Conservation (phyloP, 2,797 vertebrate genomes). For the Poeciliopsis infans region DNA sequence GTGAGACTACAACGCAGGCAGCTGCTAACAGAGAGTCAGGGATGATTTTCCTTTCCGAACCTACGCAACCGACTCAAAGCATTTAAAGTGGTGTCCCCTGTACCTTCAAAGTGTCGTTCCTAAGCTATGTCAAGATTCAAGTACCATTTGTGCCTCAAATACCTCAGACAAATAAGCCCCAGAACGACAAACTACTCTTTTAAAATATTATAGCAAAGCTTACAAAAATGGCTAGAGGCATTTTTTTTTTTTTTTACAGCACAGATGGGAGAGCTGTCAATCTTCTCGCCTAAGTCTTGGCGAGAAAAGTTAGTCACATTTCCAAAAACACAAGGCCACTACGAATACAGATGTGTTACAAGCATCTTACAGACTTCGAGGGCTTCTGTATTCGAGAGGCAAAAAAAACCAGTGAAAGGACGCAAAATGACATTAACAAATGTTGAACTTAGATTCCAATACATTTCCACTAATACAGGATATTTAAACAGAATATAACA, state of each 20-base stretch:
- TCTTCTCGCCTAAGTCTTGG: background rate
- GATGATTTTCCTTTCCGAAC: background rate
- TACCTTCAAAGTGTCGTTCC: background rate
- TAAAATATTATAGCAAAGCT: conserved; percentile 1
- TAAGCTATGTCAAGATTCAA: background rate
- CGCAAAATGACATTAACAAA: conserved; percentile 4
- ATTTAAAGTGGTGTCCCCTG: background rate
- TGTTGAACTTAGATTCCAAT: background rate
- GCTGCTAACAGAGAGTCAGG: conserved; percentile 5
- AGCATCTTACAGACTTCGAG: conserved; percentile 1
- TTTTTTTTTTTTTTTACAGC: background rate
- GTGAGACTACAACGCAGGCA: conserved; percentile 16
- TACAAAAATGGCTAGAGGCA: conserved; percentile 3
- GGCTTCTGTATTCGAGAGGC: background rate
- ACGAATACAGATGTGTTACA: background rate
- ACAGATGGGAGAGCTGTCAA: conserved; percentile 11
- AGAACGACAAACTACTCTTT: background rate
- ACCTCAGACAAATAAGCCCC: background rate
- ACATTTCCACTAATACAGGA: conserved; percentile 37
- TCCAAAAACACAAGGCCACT: conserved; percentile 1
- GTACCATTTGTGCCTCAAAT: background rate
- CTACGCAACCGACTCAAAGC: conserved; percentile 1
- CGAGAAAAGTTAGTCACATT: background rate
- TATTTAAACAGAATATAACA: conserved; percentile 34
- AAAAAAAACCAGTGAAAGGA: background rate